Evolutionary conservation across 2,113 vertebrate genomes (phyloP).

Genomic region (Ophthalmolycus amberensis): DNA sequence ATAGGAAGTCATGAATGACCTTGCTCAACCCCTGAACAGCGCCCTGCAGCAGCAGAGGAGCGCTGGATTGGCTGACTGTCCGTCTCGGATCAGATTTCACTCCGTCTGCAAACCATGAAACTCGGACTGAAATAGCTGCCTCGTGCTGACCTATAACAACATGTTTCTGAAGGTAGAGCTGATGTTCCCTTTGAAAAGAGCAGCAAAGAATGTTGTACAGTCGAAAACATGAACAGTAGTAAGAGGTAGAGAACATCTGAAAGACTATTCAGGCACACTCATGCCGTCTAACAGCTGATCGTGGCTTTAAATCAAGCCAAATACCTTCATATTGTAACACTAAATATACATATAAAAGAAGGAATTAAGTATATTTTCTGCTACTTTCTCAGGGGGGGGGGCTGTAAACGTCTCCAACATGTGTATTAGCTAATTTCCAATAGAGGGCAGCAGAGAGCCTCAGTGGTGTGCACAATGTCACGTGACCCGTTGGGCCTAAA

Average conservation of each 20-base stretch:
- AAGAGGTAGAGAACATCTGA: not conserved
- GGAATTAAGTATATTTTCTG: not conserved
- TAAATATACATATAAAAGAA: not conserved
- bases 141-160: constrained; percentile 52
- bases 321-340: not conserved
- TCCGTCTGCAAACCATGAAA: constrained; percentile 54
- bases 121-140: constrained; percentile 71
- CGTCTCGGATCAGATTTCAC: constrained; percentile 69
- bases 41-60: constrained; percentile 35
- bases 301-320: not conserved
- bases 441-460: constrained; percentile 75
- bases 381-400: not conserved
- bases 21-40: constrained; percentile 49
- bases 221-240: not conserved
- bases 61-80: constrained; percentile 62
- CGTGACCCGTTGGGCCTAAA: constrained; percentile 70
- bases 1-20: constrained; percentile 43
- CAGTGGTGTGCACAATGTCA: constrained; percentile 51
- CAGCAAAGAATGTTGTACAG: not conserved
- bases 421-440: constrained; percentile 51
- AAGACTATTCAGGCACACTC: not conserved
- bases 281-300: not conserved
- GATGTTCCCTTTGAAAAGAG: constrained; percentile 9
- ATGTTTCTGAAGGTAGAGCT: constrained; percentile 47
- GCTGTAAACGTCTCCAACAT: not conserved